A percentile compares a stretch with the other conserved stretches of the same genome.
phyloP scores from a whole-genome alignment of 1,140 invertebrate species.

The Araneus ventricosus region DNA sequence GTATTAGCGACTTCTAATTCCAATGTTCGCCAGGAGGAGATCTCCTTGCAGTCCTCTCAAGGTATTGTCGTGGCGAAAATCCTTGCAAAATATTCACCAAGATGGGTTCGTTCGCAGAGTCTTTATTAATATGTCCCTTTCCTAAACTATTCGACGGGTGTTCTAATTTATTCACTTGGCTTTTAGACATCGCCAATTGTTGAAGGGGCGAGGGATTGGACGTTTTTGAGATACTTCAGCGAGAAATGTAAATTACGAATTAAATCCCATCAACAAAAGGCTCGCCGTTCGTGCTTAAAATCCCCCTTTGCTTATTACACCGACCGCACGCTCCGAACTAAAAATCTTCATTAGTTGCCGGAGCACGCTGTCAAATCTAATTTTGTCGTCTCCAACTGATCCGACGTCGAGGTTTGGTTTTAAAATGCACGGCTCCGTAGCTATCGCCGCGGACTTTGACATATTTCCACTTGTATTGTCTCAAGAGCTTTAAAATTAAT shows the following conservation, averaged over 20 bases:
- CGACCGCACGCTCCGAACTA: not conserved
- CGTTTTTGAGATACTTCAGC: constrained; percentile 36
- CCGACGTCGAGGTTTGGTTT: not conserved
- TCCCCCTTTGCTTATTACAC: constrained; percentile 61
- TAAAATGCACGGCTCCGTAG: constrained; percentile 38
- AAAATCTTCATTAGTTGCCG: constrained; percentile 72
- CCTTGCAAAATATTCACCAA: constrained; percentile 33
- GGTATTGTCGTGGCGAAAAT: constrained; percentile 6
- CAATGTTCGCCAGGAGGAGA: not conserved
- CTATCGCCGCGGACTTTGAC: constrained; percentile 50
- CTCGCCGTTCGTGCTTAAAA: constrained; percentile 60
- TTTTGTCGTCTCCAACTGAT: constrained; percentile 31
- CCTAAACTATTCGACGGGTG: constrained; percentile 32
- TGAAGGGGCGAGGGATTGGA: not conserved
- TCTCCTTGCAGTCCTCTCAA: not conserved
- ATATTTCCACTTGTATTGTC: constrained; percentile 61
- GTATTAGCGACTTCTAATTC: constrained; percentile 66
- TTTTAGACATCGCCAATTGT: constrained; percentile 58
- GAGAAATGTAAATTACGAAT: constrained; percentile 69
- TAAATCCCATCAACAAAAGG: constrained; percentile 56
- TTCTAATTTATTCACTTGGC: constrained; percentile 69
- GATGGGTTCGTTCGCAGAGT: not conserved
- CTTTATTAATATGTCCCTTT: constrained; percentile 57
- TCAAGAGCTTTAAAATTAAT: constrained; percentile 72
- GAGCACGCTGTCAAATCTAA: constrained; percentile 69